Evolutionary conservation across 2,797 vertebrate species (phyloP), one percentile per base, ranked within the genome.

Genomic region (Monodelphis domestica): DNA sequence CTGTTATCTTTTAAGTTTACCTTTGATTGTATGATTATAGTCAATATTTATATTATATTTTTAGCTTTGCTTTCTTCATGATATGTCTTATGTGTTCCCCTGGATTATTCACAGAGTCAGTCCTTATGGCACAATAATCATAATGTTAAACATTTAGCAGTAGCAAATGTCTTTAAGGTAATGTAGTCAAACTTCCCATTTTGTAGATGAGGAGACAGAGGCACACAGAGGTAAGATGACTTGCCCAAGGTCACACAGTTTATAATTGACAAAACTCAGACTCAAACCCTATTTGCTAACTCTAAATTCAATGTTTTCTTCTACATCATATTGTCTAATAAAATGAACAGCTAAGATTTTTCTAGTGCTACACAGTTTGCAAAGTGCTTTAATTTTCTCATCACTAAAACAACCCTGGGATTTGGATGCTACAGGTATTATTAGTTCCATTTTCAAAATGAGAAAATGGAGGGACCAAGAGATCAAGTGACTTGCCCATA

Each of bases 391-490:
- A 55, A 90, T 52, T 54, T 30, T 89, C 53, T 91, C 93, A 88
- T 88, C 29, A 91, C 6, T 21, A 78, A 78, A 92, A 51, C 88
- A 95, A 88, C 28, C 29, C 28, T 45, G 38, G 21, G n/a, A 45
- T 21, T 78, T 78, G 45, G 29, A 93, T 56, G 26, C 38, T 45
- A 89, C 70, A 78, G 57, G 30, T 89, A 50, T 53, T 55, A 59
- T n/a, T 55, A 88, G 6, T 5, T 17, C 33, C 21, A 55, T n/a
- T 90, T 92, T 90, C 94, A 10, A 53, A 54, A 90, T 38, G 54
- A 95, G 50, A 30, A 89, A 91, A 89, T 29, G 53, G 63, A 90
- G 21, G 78, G 84, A 89, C 54, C 50, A 6, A 92, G 33, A 53
- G 10, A 9, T 53, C 89, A 28, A 91, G 4, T n/a, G 63, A 50